Evolutionary conservation across 2,797 vertebrate genomes (phyloP).

Genomic region (Chelon labrosus): DNA sequence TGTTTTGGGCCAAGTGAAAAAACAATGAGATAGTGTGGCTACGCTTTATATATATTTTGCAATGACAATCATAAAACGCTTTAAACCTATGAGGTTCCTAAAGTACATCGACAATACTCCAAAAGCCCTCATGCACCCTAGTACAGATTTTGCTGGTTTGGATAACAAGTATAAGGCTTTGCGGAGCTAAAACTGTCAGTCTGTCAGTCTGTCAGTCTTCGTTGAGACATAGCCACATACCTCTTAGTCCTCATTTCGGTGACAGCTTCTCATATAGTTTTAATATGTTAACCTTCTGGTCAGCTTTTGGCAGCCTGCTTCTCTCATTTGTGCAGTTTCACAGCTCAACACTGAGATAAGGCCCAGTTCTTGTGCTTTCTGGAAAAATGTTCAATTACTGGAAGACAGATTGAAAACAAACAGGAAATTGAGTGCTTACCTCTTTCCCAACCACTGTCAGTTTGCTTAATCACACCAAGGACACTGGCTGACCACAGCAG

Average conservation of each 20-base stretch:
- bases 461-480: slow-evolving; percentile 60
- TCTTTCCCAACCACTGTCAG: slow-evolving; percentile 37
- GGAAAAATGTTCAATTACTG: slow-evolving; percentile 30
- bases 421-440: slow-evolving; percentile 55
- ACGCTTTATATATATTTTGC: too few species aligned
- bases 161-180: too few species aligned
- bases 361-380: slow-evolving; percentile 5
- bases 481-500: slow-evolving; percentile 14
- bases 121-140: too few species aligned
- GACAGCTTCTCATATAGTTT: neutral
- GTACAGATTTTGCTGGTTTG: too few species aligned
- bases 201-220: neutral
- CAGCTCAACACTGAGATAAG: slow-evolving; percentile 19
- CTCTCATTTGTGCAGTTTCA: slow-evolving; percentile 29
- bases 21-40: too few species aligned
- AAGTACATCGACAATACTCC: too few species aligned
- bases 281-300: slow-evolving; percentile 21
- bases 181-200: too few species aligned
- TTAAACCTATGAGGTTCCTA: too few species aligned
- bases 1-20: too few species aligned
- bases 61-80: too few species aligned
- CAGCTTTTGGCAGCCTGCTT: slow-evolving; percentile 15
- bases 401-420: slow-evolving; percentile 46
- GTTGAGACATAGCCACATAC: neutral
- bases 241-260: neutral